Conservation (phyloP, 2,113 vertebrate genomes). For the Lepus europaeus region DNA sequence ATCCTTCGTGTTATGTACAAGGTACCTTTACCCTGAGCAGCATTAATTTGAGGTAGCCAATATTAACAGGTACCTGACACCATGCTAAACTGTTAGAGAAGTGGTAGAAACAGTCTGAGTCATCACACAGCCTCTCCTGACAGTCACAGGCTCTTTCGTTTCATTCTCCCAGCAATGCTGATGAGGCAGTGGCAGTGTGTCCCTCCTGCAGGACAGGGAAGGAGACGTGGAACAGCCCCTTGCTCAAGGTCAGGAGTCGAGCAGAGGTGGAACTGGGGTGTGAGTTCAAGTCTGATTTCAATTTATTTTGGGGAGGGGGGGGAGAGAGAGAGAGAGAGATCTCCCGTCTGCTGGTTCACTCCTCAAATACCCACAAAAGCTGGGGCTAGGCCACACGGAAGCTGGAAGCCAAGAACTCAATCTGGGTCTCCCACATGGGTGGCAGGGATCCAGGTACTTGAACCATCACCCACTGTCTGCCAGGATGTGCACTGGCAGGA, state of each 20-base stretch:
- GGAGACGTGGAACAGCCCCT: not conserved
- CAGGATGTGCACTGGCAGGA: too few relatives aligned
- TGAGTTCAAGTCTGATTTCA: constrained; percentile 33
- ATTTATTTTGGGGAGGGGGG: too few relatives aligned
- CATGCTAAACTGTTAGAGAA: not conserved
- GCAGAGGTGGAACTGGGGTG: not conserved
- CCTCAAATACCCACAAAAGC: too few relatives aligned
- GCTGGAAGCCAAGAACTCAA: too few relatives aligned
- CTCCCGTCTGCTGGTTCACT: too few relatives aligned
- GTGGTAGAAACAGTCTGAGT: not conserved
- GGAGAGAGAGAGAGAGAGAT: too few relatives aligned
- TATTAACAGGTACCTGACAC: not conserved
- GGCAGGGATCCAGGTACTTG: too few relatives aligned
- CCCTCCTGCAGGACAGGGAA: not conserved
- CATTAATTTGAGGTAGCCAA: not conserved
- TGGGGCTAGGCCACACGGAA: too few relatives aligned
- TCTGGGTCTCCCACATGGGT: too few relatives aligned
- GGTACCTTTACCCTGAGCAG: not conserved
- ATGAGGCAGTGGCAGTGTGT: not conserved
- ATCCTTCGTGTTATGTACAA: not conserved
- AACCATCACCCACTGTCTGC: too few relatives aligned
- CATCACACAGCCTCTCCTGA: not conserved
- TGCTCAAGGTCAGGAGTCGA: not conserved
- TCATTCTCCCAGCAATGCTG: not conserved
- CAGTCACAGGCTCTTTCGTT: not conserved